These are phyloP conservation scores for Diadumene lineata DNA, from an alignment of 92 coral and sea anemone genomes.

Conservation along the genomic window DNA sequence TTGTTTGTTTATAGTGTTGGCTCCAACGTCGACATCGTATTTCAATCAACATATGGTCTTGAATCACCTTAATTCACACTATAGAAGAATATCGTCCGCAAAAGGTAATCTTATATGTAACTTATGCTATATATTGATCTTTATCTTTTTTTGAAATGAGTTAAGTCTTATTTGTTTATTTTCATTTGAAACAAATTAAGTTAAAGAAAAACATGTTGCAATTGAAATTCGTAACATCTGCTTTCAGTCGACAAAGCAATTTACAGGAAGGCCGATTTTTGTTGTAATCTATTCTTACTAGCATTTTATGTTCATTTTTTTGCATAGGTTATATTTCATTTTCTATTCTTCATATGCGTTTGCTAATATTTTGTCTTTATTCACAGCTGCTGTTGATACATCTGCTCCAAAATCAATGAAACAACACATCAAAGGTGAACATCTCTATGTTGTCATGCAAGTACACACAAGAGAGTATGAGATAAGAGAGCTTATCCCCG, in stretches of 20 bases:
- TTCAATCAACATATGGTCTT: conserved; percentile 72
- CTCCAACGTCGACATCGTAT: conserved; percentile 81
- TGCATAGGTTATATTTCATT: no score
- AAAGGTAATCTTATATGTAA: conserved; percentile 72
- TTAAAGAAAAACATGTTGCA: no score
- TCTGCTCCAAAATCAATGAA: conserved; percentile 85
- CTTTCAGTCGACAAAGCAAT: no score
- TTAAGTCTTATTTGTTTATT: background rate
- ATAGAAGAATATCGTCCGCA: conserved; percentile 70
- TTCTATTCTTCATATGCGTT: no score
- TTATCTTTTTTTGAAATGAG: background rate
- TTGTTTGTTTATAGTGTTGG: conserved; percentile 58
- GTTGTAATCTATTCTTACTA: no score
- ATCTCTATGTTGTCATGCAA: no score
- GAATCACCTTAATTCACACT: conserved; percentile 90
- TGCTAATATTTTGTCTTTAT: no score
- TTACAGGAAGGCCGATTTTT: no score
- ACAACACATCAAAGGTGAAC: conserved; percentile 69
- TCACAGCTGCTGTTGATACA: conserved; percentile 82
- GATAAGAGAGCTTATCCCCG: no score
- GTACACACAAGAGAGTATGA: no score
- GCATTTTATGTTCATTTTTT: no score
- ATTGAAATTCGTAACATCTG: no score
- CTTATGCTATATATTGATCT: background rate
- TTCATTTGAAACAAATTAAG: background rate